Percentiles rank a stretch among this genome's conserved stretches.
Evolutionary conservation across 2,888 invertebrate species (phyloP).

Genomic region (Sympetrum striolatum): DNA sequence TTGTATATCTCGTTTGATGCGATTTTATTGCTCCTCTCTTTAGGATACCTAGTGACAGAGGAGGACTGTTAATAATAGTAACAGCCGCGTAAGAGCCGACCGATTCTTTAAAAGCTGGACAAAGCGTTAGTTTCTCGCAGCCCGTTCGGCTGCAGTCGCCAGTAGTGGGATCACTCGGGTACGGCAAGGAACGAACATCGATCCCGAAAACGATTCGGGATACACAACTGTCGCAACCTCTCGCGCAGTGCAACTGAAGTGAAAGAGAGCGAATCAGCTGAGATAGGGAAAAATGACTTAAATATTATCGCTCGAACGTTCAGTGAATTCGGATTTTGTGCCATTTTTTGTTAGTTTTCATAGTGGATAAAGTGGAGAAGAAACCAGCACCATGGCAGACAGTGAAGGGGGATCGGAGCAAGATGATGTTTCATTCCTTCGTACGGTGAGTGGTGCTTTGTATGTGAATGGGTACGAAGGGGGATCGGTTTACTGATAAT

Average conservation of each 20-base stretch:
- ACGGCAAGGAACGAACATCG: constrained; percentile 27
- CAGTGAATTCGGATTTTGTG: background rate
- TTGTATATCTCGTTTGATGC: background rate
- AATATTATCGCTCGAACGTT: background rate
- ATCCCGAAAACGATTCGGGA: constrained; percentile 29
- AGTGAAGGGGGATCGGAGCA: constrained; percentile 97
- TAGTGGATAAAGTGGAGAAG: background rate
- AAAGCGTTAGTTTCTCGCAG: constrained; percentile 27
- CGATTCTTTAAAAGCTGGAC: constrained; percentile 17
- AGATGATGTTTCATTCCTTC: constrained; percentile 99
- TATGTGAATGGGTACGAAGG: constrained; percentile 5
- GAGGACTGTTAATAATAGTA: constrained; percentile 34
- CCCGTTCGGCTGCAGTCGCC: constrained; percentile 36
- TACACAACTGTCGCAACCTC: constrained; percentile 24
- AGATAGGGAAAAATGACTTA: constrained; percentile 22
- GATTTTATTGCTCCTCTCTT: background rate
- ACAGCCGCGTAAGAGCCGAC: constrained; percentile 33
- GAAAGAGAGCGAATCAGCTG: constrained; percentile 26
- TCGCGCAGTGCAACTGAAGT: constrained; percentile 28
- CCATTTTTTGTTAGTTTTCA: background rate
- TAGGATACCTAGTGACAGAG: background rate
- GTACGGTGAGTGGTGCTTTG: constrained; percentile 80
- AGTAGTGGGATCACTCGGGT: constrained; percentile 18
- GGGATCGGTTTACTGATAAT: background rate
- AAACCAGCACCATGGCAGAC: constrained; percentile 76